Evolutionary conservation across 2,113 vertebrate species (phyloP).

Genomic region (Gracilinanus agilis): DNA sequence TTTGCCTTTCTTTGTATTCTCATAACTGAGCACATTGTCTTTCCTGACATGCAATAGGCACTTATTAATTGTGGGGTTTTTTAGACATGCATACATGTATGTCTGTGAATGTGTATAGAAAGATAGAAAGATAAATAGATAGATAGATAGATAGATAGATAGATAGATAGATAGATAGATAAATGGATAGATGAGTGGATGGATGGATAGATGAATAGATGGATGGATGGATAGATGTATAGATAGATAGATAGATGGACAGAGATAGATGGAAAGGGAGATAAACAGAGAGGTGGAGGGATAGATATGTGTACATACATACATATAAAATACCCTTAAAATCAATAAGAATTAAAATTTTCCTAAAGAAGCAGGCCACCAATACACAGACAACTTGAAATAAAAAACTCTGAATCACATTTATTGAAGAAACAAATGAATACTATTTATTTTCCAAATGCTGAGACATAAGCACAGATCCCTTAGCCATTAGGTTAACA

Average conservation of each 20-base stretch:
- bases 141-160: too few relatives aligned
- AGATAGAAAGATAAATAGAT: too few relatives aligned
- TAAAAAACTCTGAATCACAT: not conserved
- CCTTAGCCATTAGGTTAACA: not conserved
- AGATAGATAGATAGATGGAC: too few relatives aligned
- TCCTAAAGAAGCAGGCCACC: not conserved
- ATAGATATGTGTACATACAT: not conserved
- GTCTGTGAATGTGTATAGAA: too few relatives aligned
- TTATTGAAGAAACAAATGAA: not conserved
- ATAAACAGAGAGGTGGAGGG: too few relatives aligned
- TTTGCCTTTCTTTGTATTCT: not conserved
- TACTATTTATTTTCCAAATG: not conserved
- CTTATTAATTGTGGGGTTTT: not conserved
- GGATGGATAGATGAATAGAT: too few relatives aligned
- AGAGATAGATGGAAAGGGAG: too few relatives aligned
- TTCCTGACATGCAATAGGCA: not conserved
- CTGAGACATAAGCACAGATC: not conserved
- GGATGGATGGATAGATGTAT: too few relatives aligned
- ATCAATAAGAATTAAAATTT: slow-evolving; percentile 7
- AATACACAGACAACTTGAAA: not conserved
- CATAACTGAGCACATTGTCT: not conserved
- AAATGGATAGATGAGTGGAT: too few relatives aligned
- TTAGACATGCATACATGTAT: too few relatives aligned
- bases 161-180: too few relatives aligned
- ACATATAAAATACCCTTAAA: not conserved